These are phyloP conservation scores for Trachops cirrhosus DNA, from an alignment of 2,797 vertebrate genomes.

Conservation along the genomic window DNA sequence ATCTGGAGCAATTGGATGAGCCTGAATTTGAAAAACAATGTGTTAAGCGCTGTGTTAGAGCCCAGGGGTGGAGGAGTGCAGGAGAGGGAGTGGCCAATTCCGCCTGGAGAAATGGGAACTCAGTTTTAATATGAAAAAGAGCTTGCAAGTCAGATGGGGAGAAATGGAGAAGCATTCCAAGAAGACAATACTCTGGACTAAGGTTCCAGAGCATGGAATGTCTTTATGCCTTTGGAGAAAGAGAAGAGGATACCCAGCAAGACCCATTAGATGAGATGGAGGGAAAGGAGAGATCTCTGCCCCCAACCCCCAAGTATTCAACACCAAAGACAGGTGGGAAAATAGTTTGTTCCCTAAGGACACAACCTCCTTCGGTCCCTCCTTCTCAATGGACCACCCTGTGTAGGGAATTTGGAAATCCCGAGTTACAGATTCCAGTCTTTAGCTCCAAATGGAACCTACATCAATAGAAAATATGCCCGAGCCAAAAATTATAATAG, in stretches of 20 bases:
- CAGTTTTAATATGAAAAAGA: not conserved
- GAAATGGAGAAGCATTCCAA: not conserved
- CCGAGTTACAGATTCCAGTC: not conserved
- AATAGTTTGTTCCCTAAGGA: not conserved
- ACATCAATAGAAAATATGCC: not conserved
- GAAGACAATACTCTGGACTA: not conserved
- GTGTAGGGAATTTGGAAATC: not conserved
- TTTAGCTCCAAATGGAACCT: not conserved
- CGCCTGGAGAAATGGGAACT: not conserved
- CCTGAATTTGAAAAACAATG: not conserved
- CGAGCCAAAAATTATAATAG: not conserved
- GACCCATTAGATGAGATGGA: not conserved
- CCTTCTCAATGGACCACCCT: not conserved
- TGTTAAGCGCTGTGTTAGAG: not conserved
- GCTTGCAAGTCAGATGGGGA: not conserved
- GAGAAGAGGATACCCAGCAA: not conserved
- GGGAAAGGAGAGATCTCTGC: not conserved
- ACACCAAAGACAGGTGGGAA: not conserved
- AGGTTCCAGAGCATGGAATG: too few species aligned
- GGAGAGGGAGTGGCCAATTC: rapidly evolving
- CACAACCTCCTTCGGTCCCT: not conserved
- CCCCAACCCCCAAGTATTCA: not conserved
- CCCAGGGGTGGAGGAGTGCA: rapidly evolving
- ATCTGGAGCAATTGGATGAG: not conserved
- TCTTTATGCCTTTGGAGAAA: not conserved